Evolutionary conservation across 2,888 invertebrate species (phyloP), one percentile per base, ranked within the genome.

Genomic region (Flexamia atlantica): DNA sequence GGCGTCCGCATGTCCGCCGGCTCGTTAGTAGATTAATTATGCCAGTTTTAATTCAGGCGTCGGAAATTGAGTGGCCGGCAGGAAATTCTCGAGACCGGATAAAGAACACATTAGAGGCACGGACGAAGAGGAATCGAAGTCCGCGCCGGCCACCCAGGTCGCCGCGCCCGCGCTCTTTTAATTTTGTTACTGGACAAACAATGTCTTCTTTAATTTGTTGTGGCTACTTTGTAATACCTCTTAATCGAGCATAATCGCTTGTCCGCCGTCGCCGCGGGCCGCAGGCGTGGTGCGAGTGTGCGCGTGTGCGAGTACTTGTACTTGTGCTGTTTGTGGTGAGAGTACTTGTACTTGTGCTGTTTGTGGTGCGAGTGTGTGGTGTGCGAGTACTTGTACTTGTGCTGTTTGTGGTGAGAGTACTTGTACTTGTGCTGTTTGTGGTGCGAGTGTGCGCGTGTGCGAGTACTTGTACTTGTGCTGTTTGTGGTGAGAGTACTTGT

Each of bases 151-250:
- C 79, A 79, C 79, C 79, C 79, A 79, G 50, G 79, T 79, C 32
- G 28, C 32, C 25, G 23, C 74, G 46, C 28, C 64, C 53, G 79
- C 57, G 57, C 50, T 50, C 79, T 50, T 79, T 79, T 79, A 79
- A 79, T 79, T 79, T 79, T 50, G 57, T 50, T 76, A 79, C 79
- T 79, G 32, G 30, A 30, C 79, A 79, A 79, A 79, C 79, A 79
- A 50, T 79, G 79, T 79, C 79, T 79, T 79, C 79, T 57, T 30
- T 79, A 79, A 79, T 79, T 79, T 79, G 79, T 57, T 50, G 46
- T 3, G 23, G 57, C 79, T 79, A 79, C 79, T 36, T 79, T 36
- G 53, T 79, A 79, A 79, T 79, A 57, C 79, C 32, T 57, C 79
- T 79, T 79, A 79, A 79, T 79, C 57, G 36, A 79, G 57, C 20